A percentile compares a stretch with the other conserved stretches of the same genome.
Conservation (phyloP, 2,113 vertebrate genomes). For the Craseonycteris thonglongyai region DNA sequence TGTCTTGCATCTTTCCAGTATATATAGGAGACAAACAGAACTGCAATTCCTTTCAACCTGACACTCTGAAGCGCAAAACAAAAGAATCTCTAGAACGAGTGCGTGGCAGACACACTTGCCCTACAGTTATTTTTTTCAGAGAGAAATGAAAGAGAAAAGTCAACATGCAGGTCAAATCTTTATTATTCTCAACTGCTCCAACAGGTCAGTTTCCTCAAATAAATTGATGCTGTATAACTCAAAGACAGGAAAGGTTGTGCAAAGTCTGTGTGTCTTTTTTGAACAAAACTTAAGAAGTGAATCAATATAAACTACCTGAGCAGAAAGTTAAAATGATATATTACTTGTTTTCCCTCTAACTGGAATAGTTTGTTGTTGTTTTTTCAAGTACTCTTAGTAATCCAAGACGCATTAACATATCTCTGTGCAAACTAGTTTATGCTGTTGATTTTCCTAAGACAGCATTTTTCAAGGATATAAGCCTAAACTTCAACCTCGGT, state of each 20-base stretch:
- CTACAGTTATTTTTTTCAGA: not conserved
- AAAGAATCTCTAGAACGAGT: constrained; percentile 21
- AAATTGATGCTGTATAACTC: constrained; percentile 54
- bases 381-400: not conserved
- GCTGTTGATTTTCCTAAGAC: not conserved
- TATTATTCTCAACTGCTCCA: constrained; percentile 38
- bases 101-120: not conserved
- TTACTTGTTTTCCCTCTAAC: not conserved
- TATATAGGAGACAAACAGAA: not conserved
- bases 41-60: constrained; percentile 20
- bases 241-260: constrained; percentile 37
- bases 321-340: constrained; percentile 35
- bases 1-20: not conserved
- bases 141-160: constrained; percentile 47
- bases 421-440: not conserved
- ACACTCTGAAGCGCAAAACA: constrained; percentile 28
- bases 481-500: not conserved
- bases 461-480: not conserved
- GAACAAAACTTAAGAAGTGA: constrained; percentile 13
- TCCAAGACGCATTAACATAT: not conserved
- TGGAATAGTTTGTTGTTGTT: not conserved
- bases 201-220: constrained; percentile 19
- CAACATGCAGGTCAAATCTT: constrained; percentile 34
- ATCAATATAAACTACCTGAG: constrained; percentile 25
- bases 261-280: constrained; percentile 32